phyloP scores from a whole-genome alignment of 2,888 invertebrate genomes.

The Eledona agricola region DNA sequence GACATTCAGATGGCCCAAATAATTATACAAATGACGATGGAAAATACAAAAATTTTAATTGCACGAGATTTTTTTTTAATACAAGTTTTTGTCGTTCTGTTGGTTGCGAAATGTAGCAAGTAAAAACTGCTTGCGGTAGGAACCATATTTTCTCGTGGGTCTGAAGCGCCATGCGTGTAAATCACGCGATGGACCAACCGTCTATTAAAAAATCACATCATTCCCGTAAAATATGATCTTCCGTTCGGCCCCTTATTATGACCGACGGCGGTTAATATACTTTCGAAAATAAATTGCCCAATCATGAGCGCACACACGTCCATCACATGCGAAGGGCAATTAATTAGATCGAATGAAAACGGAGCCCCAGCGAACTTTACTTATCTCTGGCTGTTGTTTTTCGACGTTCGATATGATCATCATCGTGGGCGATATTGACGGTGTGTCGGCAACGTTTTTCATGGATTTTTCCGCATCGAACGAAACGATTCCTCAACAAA shows the following conservation, averaged over 20 bases:
- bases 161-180: conserved; percentile 22
- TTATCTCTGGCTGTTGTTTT: no score
- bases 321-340: conserved; percentile 13
- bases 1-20: no score
- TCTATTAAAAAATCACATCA: conserved; percentile 30
- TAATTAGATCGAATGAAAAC: conserved; percentile 26
- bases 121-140: no score
- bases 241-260: conserved; percentile 17
- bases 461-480: conserved; percentile 10
- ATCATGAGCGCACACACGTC: conserved; percentile 18
- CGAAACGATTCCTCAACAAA: conserved; percentile 29
- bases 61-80: no score
- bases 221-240: conserved; percentile 27
- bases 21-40: no score
- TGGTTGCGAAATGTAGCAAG: no score
- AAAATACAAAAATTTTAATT: no score
- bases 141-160: conserved; percentile 13
- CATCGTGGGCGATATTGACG: neutral
- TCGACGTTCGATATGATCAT: no score
- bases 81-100: no score
- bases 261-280: conserved; percentile 24
- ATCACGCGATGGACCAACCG: conserved; percentile 26
- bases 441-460: conserved; percentile 6
- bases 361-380: no score
- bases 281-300: conserved; percentile 19